Evolutionary conservation across 2,888 invertebrate genomes (phyloP), one percentile per base, ranked within the genome.

Genomic region (Rhorus exstirpatorius): DNA sequence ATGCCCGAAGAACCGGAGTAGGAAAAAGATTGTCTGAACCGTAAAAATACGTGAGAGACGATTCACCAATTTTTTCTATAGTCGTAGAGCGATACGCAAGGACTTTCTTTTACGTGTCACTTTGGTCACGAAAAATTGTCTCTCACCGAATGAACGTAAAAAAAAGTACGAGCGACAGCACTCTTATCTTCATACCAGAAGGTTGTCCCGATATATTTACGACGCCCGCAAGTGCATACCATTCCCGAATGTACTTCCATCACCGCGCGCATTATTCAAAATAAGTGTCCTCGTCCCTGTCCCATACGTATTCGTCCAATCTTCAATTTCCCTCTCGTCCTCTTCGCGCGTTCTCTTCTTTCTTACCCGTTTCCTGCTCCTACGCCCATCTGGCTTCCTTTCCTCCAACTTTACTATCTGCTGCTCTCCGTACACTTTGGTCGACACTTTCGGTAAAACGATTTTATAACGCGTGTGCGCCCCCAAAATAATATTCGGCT

Each of bases 171-270:
- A 55, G 12, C n/a, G 49, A 46, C 26, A 31, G 53, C 3, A 35
- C 21, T 80, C 44, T 60, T 75, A 61, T 75, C 67, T 75, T 44
- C 38, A 63, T 63, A 68, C 19, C 61, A 12, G n/a, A n/a, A n/a
- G 72, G 49, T 26, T 71, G 44, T 35, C 46, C 49, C 53, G 3
- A 3, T 17, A 41, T 75, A 80, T 75, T 80, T 75, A 80, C 75
- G 79, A 80, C 24, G 61, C 79, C 79, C n/a, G n/a, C 79, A 68
- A 46, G 79, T 75, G 79, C 79, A 75, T 75, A n/a, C 68, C 74
- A 49, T 80, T 53, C 79, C 49, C 61, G 53, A 26, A 19, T 63
- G 51, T 55, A 51, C 51, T 75, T 68, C n/a, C 61, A 41, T 38
- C 46, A 31, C 2, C 2, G 31, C 6, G 24, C 74, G 53, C 68